Conservation (phyloP, 2,797 vertebrate genomes). For the Lagorchestes hirsutus region DNA sequence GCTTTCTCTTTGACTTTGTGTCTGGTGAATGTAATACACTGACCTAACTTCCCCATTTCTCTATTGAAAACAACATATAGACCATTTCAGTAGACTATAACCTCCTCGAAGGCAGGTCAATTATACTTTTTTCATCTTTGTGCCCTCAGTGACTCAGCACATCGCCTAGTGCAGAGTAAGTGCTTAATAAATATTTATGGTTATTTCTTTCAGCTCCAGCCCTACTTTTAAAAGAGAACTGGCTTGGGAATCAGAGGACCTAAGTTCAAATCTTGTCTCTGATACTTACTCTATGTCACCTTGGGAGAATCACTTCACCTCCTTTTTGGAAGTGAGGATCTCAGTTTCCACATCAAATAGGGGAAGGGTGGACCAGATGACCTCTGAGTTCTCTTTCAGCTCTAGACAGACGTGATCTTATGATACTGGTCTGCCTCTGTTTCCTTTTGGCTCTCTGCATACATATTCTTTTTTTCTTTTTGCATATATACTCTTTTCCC, state of each 20-base stretch:
- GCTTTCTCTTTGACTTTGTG: background rate
- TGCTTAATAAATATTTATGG: background rate
- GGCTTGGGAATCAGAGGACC: background rate
- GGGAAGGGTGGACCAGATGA: slow-evolving; percentile 36
- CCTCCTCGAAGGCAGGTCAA: background rate
- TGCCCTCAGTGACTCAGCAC: background rate
- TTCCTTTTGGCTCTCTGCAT: background rate
- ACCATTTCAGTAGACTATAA: background rate
- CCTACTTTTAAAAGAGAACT: background rate
- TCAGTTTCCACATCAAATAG: background rate
- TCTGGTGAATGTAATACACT: background rate
- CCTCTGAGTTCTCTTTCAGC: background rate
- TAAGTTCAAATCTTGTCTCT: background rate
- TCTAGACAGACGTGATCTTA: background rate
- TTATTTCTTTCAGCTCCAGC: background rate
- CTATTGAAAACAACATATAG: background rate
- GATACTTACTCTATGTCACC: background rate
- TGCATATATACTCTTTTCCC: background rate
- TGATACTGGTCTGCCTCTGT: background rate
- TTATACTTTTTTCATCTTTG: background rate
- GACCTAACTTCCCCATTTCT: background rate
- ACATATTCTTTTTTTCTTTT: background rate
- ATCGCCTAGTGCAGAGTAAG: background rate
- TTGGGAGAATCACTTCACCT: background rate
- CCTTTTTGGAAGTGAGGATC: background rate